Conservation (phyloP, 2,797 vertebrate species). For the Halcyon leucocephala region DNA sequence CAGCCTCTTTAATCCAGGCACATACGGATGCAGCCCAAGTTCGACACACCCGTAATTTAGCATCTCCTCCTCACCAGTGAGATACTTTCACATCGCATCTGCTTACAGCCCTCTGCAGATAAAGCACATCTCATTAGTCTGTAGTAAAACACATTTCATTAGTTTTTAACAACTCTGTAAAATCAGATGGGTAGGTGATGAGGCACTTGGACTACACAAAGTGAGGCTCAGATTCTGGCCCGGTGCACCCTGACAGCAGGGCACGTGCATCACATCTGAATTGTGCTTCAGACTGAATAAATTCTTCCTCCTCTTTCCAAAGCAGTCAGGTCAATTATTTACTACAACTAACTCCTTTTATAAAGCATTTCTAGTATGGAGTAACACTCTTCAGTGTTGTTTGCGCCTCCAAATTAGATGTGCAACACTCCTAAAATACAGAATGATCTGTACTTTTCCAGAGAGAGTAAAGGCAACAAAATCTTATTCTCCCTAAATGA, state of each 20-base stretch:
- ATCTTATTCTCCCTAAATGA: background rate
- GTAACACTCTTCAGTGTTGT: background rate
- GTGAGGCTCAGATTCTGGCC: fast-evolving
- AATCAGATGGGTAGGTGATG: background rate
- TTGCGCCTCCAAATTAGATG: background rate
- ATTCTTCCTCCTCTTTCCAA: background rate
- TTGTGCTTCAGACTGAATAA: background rate
- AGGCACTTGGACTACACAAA: background rate
- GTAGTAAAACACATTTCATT: background rate
- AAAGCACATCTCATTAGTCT: background rate
- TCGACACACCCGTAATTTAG: background rate
- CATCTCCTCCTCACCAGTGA: background rate
- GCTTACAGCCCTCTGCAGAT: background rate
- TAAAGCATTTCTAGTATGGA: background rate
- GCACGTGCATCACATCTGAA: background rate
- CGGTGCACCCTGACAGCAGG: background rate
- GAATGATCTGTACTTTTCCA: slow-evolving; percentile 16
- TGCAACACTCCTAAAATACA: background rate
- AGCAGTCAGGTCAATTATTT: background rate
- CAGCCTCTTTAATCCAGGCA: background rate
- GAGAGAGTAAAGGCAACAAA: slow-evolving; percentile 12
- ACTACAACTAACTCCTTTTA: background rate
- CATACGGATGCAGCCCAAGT: fast-evolving
- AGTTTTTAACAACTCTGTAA: background rate
- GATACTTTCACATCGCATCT: background rate